Evolutionary conservation across 1,140 invertebrate species (phyloP), one percentile per base, ranked within the genome.

Genomic region (Galleria mellonella): DNA sequence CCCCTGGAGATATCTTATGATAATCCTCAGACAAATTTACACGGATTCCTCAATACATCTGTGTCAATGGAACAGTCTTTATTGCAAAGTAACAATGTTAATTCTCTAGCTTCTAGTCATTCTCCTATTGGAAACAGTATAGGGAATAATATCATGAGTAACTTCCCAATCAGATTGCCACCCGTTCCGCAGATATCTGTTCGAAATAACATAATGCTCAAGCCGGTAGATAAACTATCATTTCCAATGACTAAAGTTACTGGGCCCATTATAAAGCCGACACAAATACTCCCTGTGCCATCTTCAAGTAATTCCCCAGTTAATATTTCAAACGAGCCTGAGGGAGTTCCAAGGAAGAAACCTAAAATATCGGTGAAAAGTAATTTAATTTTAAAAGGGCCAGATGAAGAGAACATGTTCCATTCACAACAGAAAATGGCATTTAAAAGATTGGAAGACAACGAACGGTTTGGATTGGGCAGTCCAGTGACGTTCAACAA

Each of bases 341-440:
- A 81, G 2, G 77, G 76, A 1, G 54, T 57, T 12, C 78, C 83
- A 0, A 70, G 83, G 36, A 87, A 87, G 46, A 87, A 87, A 36
- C 79, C 86, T 0, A 87, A 87, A 53, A 87, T 87, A 66, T 87
- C 83, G 4, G 86, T 87, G 0, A 87, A 87, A 58, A 87, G 86
- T 42, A 87, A 87, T 53, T 49, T 87, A 17, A 83, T 87, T 46
- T 46, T 87, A 5, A 87, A 87, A 64, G 86, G 83, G 0, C 83
- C 86, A 9, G 79, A 87, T 47, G 77, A 83, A 43, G 66, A 76
- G 4, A 81, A 86, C 30, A 82, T 75, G 65, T 86, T 87, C 44
- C 73, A 87, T 57, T 79, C 77, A 9, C 83, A 84, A 47, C 79
- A 85, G 43, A 77, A 82, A 52, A 83, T 84, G 76, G 81, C 77